These are phyloP conservation scores for Microcebus griseorufus DNA, from an alignment of 2,113 vertebrate species.

Conservation along the genomic window DNA sequence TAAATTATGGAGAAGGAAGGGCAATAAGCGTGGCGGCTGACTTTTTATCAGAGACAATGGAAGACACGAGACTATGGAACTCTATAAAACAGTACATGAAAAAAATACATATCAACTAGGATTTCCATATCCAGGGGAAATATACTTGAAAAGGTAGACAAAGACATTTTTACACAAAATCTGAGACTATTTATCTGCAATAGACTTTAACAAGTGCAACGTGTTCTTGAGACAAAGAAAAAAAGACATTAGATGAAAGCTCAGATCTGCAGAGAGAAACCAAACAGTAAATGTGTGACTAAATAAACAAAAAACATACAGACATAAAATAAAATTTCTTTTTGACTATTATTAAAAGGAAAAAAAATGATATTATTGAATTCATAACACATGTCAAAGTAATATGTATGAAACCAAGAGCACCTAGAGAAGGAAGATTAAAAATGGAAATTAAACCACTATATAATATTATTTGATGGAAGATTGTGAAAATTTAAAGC, in stretches of 20 bases:
- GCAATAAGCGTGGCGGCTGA: background rate
- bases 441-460: background rate
- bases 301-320: background rate
- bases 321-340: background rate
- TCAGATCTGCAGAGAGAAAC: background rate
- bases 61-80: background rate
- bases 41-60: conserved; percentile 34
- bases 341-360: background rate
- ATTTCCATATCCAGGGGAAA: background rate
- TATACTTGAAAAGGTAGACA: background rate
- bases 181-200: background rate
- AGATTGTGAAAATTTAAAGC: background rate
- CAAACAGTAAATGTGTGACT: background rate
- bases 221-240: background rate
- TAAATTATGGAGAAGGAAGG: background rate
- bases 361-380: background rate
- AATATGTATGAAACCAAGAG: background rate
- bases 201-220: background rate
- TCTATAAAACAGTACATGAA: background rate
- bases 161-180: background rate
- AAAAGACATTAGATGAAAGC: background rate
- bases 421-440: background rate
- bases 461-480: background rate
- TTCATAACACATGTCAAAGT: background rate
- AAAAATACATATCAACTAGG: background rate